These are phyloP conservation scores for Tychaedon coryphoeus DNA, from an alignment of 2,113 vertebrate genomes.

Conservation along the genomic window DNA sequence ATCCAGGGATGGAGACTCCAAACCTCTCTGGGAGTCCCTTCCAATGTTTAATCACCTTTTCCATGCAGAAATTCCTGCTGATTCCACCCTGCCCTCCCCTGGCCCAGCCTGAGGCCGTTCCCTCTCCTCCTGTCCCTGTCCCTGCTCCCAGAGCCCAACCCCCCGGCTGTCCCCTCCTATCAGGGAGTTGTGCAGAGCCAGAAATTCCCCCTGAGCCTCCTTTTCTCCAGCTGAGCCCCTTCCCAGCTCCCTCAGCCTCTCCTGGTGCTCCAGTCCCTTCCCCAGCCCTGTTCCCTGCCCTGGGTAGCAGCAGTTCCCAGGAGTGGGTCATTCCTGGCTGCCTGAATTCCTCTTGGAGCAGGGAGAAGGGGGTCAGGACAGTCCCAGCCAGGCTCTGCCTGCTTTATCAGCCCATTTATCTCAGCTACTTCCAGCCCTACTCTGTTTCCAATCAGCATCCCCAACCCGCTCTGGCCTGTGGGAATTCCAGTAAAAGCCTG, in stretches of 20 bases:
- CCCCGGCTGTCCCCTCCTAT: neutral
- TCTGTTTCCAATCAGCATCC: neutral
- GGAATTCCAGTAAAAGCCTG: neutral
- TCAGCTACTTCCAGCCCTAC: neutral
- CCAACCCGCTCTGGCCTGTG: rapidly evolving
- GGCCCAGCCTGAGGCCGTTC: neutral
- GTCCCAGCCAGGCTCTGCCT: neutral
- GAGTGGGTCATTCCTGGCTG: neutral
- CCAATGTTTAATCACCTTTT: rapidly evolving
- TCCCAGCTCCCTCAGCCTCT: neutral
- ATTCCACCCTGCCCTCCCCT: rapidly evolving
- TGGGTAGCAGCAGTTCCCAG: neutral
- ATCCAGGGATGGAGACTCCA: neutral
- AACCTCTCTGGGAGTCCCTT: neutral
- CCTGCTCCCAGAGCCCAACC: neutral
- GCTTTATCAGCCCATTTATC: neutral
- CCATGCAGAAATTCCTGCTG: neutral
- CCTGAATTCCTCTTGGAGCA: neutral
- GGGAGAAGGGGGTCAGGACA: neutral
- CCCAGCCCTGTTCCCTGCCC: neutral
- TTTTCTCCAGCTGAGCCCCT: neutral
- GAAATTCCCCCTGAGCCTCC: neutral
- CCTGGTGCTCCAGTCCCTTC: neutral
- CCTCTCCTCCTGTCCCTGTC: neutral
- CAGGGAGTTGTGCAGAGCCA: neutral